Evolutionary conservation across 2,797 vertebrate genomes (phyloP).

Genomic region (Spatula versicolor): DNA sequence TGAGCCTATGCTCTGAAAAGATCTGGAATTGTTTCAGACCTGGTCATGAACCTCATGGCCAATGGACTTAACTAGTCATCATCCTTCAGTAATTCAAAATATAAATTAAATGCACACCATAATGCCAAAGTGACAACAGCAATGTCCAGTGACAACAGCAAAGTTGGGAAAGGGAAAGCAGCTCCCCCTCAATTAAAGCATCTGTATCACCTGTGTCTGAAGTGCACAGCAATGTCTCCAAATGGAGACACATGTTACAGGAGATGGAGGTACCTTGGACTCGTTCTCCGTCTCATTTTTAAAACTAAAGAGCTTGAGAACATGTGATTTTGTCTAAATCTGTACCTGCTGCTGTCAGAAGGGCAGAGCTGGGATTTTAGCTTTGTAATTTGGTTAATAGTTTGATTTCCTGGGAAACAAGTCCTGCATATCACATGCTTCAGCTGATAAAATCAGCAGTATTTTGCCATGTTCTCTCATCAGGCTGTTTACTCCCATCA

Average conservation of each 20-base stretch:
- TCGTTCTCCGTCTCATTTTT: neutral
- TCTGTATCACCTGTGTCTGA: neutral
- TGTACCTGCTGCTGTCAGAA: neutral
- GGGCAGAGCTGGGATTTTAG: neutral
- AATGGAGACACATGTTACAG: neutral
- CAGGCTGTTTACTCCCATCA: neutral
- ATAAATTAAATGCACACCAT: neutral
- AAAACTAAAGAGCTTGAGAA: neutral
- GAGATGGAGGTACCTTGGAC: neutral
- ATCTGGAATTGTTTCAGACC: neutral
- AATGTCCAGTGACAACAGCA: neutral
- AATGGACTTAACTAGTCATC: neutral
- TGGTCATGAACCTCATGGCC: neutral
- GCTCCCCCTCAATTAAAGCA: accelerated
- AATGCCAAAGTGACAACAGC: neutral
- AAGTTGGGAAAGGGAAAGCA: neutral
- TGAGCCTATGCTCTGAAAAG: neutral
- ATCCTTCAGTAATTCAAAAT: neutral
- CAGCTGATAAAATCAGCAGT: neutral
- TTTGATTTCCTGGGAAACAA: neutral
- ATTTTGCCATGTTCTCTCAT: neutral
- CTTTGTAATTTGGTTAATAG: neutral
- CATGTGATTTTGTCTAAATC: neutral
- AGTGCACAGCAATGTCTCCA: neutral
- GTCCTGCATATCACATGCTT: neutral